Base-by-base conservation (phyloP, 2,888 invertebrate species). In the Dyspetes luteomarginatus region DNA sequence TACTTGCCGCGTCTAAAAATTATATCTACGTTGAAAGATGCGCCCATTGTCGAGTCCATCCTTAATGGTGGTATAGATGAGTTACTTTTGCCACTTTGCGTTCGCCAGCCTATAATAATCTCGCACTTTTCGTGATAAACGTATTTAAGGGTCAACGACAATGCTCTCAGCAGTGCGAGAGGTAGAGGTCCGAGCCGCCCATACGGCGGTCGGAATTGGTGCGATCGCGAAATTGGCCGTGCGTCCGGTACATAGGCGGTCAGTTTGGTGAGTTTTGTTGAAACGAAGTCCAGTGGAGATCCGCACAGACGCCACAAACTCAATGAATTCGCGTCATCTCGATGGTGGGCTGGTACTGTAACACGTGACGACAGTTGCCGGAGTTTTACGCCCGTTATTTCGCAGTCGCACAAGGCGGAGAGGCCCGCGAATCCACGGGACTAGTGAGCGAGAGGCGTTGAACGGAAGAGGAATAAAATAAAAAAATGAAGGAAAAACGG, bases 201-300 rank as follows among this genome's bases (percentile, higher is more conserved):
- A 81, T 81, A n/a, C 15, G 45, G 41, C 67, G 26, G 69, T 36
- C 19, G 62, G 80, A 87, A 87, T 88, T 87, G 83, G 86, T 84
- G 41, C 45, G 84, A 88, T 88, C 74, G 12, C 48, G 55, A 83
- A 85, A 88, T 88, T 88, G 82, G 85, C 88, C 19, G 84, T 83
- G 71, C 56, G 86, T 85, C 85, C 86, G 50, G 82, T 73, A 43
- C 60, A 74, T 73, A 82, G 85, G 83, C 84, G 85, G 82, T 85
- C 84, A 83, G 78, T 79, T 73, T 81, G 55, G 67, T 28, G 12
- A 58, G 41, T 77, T 81, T 76, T 78, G 62, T 67, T 58, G 58
- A 71, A 62, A 64, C 45, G 19, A 48, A 71, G 52, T 43, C 71
- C 50, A 65, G 71, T 5, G 67, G 48, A 62, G 48, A 55, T 65